Conservation (phyloP, 2,113 vertebrate species). For the Oncorhynchus tshawytscha region DNA sequence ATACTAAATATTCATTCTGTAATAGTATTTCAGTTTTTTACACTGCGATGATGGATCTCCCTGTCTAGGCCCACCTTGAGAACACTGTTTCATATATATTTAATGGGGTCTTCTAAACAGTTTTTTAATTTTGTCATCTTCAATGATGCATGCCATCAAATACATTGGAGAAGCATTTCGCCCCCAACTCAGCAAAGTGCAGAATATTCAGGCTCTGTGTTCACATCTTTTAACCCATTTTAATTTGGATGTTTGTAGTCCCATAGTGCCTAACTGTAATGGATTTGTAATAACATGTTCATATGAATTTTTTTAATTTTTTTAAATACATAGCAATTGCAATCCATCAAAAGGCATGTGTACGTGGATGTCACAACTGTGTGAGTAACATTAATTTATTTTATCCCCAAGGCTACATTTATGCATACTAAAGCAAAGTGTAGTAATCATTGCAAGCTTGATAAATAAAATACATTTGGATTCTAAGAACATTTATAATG, state of each 20-base stretch:
- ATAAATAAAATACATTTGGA: constrained; percentile 43
- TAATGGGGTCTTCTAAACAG: constrained; percentile 74
- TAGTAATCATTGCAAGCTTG: constrained; percentile 52
- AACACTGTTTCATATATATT: constrained; percentile 76
- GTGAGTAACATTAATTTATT: constrained; percentile 62
- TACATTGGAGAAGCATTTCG: constrained; percentile 51
- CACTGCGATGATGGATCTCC: constrained; percentile 72
- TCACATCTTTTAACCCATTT: constrained; percentile 58
- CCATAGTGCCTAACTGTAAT: constrained; percentile 35
- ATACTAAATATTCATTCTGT: constrained; percentile 74
- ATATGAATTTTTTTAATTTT: constrained; percentile 50
- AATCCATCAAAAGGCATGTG: constrained; percentile 36
- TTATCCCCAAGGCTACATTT: constrained; percentile 32
- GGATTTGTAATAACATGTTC: constrained; percentile 25
- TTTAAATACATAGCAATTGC: constrained; percentile 46
- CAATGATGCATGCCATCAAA: constrained; percentile 74
- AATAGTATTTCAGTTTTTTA: constrained; percentile 71
- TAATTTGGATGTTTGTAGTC: constrained; percentile 35
- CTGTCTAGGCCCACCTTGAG: constrained; percentile 73
- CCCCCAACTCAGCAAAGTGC: constrained; percentile 41
- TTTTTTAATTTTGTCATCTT: constrained; percentile 79
- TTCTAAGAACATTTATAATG: constrained; percentile 6
- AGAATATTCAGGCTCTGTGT: constrained; percentile 48
- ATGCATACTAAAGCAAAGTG: constrained; percentile 52
- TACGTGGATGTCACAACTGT: constrained; percentile 44